A percentile compares a stretch with the other conserved stretches of the same genome.
Conservation (phyloP, 2,888 invertebrate genomes). For the Luperina nickerlii region DNA sequence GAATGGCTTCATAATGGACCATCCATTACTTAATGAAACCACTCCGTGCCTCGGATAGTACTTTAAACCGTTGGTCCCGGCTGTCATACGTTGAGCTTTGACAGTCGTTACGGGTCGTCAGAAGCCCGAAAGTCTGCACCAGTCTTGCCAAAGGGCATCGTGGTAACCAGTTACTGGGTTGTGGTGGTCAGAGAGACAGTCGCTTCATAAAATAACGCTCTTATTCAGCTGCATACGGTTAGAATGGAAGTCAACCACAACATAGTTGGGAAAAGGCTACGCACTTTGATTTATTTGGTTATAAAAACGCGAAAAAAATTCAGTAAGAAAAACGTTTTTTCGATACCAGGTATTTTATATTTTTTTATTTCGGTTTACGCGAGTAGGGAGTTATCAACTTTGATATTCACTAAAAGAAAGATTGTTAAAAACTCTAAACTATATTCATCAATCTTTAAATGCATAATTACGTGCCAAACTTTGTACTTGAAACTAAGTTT, state of each 20-base stretch:
- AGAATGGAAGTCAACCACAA: background rate
- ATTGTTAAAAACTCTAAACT: background rate
- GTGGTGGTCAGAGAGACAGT: background rate
- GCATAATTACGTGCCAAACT: slow-evolving; percentile 16
- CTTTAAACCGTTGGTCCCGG: background rate
- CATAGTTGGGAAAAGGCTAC: background rate
- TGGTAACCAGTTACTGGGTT: background rate
- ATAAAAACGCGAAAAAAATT: background rate
- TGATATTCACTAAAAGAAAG: background rate
- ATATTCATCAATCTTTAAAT: slow-evolving; percentile 13
- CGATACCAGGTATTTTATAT: no score
- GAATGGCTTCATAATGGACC: background rate
- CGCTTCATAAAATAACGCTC: background rate
- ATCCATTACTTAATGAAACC: background rate
- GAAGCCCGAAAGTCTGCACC: background rate
- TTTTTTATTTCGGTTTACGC: background rate
- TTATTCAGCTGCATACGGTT: background rate
- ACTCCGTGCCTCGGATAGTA: background rate
- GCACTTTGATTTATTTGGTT: background rate
- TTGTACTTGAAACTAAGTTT: slow-evolving; percentile 6
- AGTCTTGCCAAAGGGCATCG: background rate
- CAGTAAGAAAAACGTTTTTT: background rate
- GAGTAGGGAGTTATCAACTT: background rate
- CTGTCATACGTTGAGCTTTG: background rate
- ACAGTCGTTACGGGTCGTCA: background rate